Conservation (phyloP, 2,888 invertebrate species). For the Ypsolopha sequella region DNA sequence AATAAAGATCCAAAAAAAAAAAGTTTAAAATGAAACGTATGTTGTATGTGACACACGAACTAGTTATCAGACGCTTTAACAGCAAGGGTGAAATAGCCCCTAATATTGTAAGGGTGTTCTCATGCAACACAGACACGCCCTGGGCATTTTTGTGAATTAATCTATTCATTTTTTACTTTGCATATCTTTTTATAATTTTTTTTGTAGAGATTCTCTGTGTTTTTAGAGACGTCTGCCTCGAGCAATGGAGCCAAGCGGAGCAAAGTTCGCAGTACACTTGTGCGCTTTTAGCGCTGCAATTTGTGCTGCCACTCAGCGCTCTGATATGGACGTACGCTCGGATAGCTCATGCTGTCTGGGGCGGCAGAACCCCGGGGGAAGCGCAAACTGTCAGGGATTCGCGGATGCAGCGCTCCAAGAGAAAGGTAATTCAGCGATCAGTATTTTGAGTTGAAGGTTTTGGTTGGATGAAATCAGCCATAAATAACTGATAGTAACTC, state of each 20-base stretch:
- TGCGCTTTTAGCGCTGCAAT: slow-evolving; percentile 84
- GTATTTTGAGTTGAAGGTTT: too few relatives aligned
- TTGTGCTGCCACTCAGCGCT: slow-evolving; percentile 83
- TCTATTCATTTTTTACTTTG: too few relatives aligned
- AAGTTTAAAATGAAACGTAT: too few relatives aligned
- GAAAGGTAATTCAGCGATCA: slow-evolving; percentile 75
- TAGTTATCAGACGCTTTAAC: too few relatives aligned
- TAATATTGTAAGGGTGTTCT: too few relatives aligned
- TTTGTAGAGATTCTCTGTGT: slow-evolving; percentile 9
- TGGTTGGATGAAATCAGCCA: too few relatives aligned
- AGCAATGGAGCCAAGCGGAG: slow-evolving; percentile 75
- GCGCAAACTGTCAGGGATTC: slow-evolving; percentile 87
- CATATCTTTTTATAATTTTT: not conserved
- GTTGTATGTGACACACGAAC: too few relatives aligned
- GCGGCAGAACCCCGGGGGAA: slow-evolving; percentile 87
- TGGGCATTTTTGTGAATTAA: too few relatives aligned
- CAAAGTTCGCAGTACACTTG: slow-evolving; percentile 82
- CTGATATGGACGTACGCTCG: slow-evolving; percentile 88
- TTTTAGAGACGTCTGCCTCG: slow-evolving; percentile 78
- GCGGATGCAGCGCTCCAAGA: slow-evolving; percentile 86
- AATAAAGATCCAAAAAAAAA: too few relatives aligned
- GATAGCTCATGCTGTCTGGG: slow-evolving; percentile 90
- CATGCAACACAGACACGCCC: too few relatives aligned
- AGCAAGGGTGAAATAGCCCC: too few relatives aligned
- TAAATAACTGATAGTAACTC: too few relatives aligned